These are phyloP conservation scores for Noctilio leporinus DNA, from an alignment of 2,113 vertebrate species.

Conservation along the genomic window DNA sequence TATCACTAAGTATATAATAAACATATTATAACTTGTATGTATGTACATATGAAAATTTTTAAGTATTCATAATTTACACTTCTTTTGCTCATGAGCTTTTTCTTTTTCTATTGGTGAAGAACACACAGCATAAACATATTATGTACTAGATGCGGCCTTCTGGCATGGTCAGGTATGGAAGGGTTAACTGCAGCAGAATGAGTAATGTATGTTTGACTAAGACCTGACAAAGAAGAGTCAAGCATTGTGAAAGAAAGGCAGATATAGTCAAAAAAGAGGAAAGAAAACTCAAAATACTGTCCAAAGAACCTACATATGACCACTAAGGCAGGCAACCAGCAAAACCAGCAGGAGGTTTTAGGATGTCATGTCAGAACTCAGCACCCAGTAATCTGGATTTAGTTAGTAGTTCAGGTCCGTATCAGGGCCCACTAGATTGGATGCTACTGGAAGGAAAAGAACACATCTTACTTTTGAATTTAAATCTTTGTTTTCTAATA, in stretches of 20 bases:
- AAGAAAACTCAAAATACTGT: background rate
- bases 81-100: background rate
- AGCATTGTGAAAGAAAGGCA: background rate
- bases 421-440: background rate
- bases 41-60: too few relatives aligned
- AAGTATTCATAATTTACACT: background rate
- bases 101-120: background rate
- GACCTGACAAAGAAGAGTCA: background rate
- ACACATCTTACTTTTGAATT: background rate
- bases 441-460: background rate
- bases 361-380: background rate
- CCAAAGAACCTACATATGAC: background rate
- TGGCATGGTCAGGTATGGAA: background rate
- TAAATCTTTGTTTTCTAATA: background rate
- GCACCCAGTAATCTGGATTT: background rate
- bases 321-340: background rate
- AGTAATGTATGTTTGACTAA: background rate
- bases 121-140: background rate
- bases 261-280: background rate
- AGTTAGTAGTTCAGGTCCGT: background rate
- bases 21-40: background rate
- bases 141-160: background rate
- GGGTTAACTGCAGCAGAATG: background rate
- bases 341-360: background rate
- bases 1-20: background rate